Conservation (phyloP, 2,888 invertebrate species). For the Ectropis crepuscularia region DNA sequence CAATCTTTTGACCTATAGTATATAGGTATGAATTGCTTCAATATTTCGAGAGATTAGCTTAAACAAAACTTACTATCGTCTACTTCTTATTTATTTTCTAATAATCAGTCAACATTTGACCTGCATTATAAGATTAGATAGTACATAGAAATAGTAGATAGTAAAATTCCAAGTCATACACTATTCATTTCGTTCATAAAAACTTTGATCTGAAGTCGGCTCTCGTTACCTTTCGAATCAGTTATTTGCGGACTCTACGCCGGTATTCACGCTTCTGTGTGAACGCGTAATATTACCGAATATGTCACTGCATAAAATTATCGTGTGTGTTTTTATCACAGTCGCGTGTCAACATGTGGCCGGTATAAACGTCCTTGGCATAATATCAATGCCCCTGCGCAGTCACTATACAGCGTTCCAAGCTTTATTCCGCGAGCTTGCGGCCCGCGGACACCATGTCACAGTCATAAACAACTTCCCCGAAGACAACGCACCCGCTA, state of each 20-base stretch:
- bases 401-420: conserved; percentile 87
- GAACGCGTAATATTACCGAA: not conserved
- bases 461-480: conserved; percentile 86
- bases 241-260: not conserved
- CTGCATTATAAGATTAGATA: not conserved
- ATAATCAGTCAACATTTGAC: not conserved
- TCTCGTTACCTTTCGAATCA: not conserved
- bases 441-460: conserved; percentile 83
- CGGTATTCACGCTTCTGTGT: not conserved
- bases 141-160: conserved; percentile 4
- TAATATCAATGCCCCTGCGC: conserved; percentile 84
- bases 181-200: conserved; percentile 7
- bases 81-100: not conserved
- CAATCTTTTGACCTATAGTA: too few species aligned
- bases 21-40: too few species aligned
- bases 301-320: conserved; percentile 13
- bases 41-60: too few species aligned
- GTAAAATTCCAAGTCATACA: conserved; percentile 6
- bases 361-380: conserved; percentile 70
- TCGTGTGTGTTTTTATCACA: conserved; percentile 7
- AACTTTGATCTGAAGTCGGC: not conserved
- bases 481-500: conserved; percentile 60
- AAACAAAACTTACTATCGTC: too few species aligned
- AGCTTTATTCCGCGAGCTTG: conserved; percentile 81
- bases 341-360: conserved; percentile 43